Conservation (phyloP, 2,113 vertebrate genomes). For the Vidua macroura region DNA sequence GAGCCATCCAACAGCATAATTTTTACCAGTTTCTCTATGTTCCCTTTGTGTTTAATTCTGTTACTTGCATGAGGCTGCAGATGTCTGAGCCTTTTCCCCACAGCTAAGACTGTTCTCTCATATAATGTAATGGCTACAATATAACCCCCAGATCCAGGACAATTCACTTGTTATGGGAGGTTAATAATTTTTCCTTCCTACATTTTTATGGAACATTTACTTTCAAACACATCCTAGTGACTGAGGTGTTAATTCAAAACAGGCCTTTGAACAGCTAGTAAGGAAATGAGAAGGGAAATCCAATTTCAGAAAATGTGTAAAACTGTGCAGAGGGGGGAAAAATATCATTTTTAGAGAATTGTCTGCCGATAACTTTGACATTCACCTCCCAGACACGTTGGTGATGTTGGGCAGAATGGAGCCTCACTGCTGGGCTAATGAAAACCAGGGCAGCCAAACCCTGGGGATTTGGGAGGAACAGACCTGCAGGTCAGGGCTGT, state of each 20-base stretch:
- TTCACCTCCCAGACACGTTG: not conserved
- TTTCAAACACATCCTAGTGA: conserved; percentile 38
- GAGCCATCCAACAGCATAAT: conserved; percentile 41
- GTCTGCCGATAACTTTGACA: not conserved
- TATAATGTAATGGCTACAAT: conserved; percentile 4
- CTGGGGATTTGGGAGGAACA: not conserved
- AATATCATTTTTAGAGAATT: not conserved
- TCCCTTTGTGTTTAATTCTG: conserved; percentile 56
- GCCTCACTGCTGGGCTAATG: not conserved
- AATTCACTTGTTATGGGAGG: conserved; percentile 41
- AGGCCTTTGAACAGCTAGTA: not conserved
- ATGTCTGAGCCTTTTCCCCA: conserved; percentile 48
- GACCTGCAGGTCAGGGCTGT: not conserved
- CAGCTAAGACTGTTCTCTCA: conserved; percentile 52
- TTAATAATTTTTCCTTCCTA: conserved; percentile 37
- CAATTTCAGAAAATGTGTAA: conserved; percentile 3
- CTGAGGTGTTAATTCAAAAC: not conserved
- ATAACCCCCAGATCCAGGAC: conserved; percentile 13
- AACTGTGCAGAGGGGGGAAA: not conserved
- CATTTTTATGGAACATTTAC: conserved; percentile 57
- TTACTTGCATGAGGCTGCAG: conserved; percentile 41
- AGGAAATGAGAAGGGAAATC: conserved; percentile 24
- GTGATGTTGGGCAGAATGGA: not conserved
- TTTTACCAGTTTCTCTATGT: conserved; percentile 51
- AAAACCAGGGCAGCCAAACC: not conserved